phyloP scores from a whole-genome alignment of 1,140 invertebrate genomes.

The Diabrotica virgifera region DNA sequence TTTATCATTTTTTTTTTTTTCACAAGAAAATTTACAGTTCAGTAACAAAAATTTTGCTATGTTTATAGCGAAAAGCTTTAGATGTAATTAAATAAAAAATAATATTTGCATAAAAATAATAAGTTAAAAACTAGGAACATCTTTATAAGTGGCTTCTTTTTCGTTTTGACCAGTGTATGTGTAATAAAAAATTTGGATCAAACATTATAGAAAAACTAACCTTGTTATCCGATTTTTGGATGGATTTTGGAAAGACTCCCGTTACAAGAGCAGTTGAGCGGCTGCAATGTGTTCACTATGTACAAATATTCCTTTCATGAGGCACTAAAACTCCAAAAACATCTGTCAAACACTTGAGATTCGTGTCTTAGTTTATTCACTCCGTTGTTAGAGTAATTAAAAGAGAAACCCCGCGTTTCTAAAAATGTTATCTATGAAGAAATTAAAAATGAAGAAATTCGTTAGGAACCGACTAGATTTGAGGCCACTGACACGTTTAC shows the following conservation, averaged over 20 bases:
- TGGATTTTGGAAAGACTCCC: neutral
- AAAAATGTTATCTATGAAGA: neutral
- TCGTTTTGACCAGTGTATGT: no score
- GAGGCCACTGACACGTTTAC: conserved; percentile 27
- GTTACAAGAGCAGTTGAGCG: neutral
- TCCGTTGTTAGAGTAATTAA: neutral
- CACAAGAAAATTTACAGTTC: no score
- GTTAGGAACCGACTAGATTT: conserved; percentile 19
- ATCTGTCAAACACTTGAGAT: conserved; percentile 31
- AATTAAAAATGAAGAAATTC: conserved; percentile 21
- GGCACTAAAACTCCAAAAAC: conserved; percentile 25
- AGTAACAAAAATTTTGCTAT: no score
- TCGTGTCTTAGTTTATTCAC: conserved; percentile 5
- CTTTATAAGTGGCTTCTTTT: no score
- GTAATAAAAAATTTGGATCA: no score
- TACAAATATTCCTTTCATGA: conserved; percentile 15
- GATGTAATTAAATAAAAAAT: no score
- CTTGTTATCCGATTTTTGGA: neutral
- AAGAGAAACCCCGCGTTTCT: neutral
- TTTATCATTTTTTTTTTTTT: no score
- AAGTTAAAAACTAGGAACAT: no score
- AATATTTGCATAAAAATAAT: no score
- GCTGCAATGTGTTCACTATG: neutral
- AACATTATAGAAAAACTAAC: neutral
- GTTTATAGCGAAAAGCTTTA: no score